Base-by-base conservation (phyloP, 2,888 invertebrate species). In the Pomacea canaliculata region DNA sequence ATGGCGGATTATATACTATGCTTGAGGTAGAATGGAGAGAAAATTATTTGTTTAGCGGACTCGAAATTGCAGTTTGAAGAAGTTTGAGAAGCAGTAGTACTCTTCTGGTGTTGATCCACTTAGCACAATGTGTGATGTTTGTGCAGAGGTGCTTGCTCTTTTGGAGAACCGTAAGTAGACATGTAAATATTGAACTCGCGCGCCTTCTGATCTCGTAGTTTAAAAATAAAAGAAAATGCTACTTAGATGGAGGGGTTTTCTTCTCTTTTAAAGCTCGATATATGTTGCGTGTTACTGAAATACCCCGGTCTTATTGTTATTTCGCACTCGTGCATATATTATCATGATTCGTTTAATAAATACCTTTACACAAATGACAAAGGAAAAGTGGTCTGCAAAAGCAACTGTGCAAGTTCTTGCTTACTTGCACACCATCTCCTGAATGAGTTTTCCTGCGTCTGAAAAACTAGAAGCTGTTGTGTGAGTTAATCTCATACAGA, bases 101-200 rank as follows among this genome's bases (percentile, higher is more conserved):
- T 56, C 8, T 56, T 56, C 51, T 16, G 51, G 63, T 63, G n/a
- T 19, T 46, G 8, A 49, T n/a, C n/a, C 48, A 18, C 5, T 12
- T 27, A 19, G 23, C 60, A 27, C 16, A 16, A 95, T 96, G 96
- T 97, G 97, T 94, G 97, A 97, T 94, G 95, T 95, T 93, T 97
- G 97, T 93, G 94, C 95, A 91, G 96, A 97, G 92, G 95, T 97
- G 93, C 94, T 96, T 92, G 95, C 96, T 93, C 94, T 97, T 92
- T 94, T 97, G 92, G 94, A 96, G 91, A 94, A 94, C 89, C 95
- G 95, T 95, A 94, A 94, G 95, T 92, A 76, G 56, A 65, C 49
- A 68, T 59, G 60, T 56, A 59, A n/a, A 70, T n/a, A 63, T 77
- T 72, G 66, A 76, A 71, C 74, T 70, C 46, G 51, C 62, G 69